A percentile compares a stretch with the other conserved stretches of the same genome.
Evolutionary conservation across 1,140 invertebrate genomes (phyloP).

Genomic region (Magallana gigas): DNA sequence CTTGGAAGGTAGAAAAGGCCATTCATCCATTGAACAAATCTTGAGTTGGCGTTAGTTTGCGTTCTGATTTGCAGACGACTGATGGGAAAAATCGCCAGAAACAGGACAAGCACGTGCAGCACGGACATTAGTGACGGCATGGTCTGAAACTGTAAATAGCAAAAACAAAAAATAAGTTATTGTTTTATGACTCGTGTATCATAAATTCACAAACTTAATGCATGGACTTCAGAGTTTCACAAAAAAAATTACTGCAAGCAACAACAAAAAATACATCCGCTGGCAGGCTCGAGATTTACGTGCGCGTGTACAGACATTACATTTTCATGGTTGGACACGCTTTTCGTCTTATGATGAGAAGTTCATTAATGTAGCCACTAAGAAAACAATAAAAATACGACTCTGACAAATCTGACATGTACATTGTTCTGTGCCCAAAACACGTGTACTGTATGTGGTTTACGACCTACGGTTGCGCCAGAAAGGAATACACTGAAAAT

Average conservation of each 20-base stretch:
- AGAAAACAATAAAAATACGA: neutral
- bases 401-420: conserved; percentile 3
- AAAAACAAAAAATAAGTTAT: neutral
- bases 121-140: conserved; percentile 57
- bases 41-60: conserved; percentile 55
- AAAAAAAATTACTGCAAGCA: no score
- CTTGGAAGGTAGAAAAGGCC: conserved; percentile 63
- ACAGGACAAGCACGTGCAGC: conserved; percentile 42
- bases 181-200: neutral
- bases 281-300: neutral
- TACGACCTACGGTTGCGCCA: neutral
- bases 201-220: no score
- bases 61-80: conserved; percentile 39
- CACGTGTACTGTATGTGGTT: neutral
- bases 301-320: neutral
- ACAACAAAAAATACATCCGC: neutral
- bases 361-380: neutral
- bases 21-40: conserved; percentile 66
- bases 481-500: neutral
- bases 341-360: conserved; percentile 2
- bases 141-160: conserved; percentile 56
- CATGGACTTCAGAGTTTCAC: no score
- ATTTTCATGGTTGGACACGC: conserved; percentile 13
- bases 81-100: conserved; percentile 54
- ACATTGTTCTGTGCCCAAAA: neutral